Base-by-base conservation (phyloP, 2,113 vertebrate species). In the Etia nguti region DNA sequence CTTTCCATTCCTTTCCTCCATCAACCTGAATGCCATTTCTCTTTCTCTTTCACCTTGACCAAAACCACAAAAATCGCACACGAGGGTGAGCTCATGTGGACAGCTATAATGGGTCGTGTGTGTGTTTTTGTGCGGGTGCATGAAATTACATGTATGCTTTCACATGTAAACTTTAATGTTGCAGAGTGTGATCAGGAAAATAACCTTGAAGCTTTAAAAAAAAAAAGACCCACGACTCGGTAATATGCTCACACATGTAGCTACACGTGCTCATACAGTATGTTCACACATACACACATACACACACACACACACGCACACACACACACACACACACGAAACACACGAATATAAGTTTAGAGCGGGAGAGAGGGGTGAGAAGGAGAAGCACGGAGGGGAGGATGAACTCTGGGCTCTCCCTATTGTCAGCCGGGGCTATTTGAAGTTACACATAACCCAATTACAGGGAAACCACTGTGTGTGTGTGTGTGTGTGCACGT, bases 371-470 rank as follows among this genome's bases (percentile, higher is more conserved):
- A 87, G 41, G 55, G 86, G 56, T 60, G 20, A 87, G 83, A 86
- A 84, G 62, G 31, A 86, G 81, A 83, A 50, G 85, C 83, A 73
- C 70, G 24, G 82, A 89, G 80, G 87, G 87, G 83, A 85, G 81
- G 92, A 89, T 93, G 93, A 94, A 95, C 92, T 94, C 88, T 90
- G 89, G 92, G 89, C 89, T 93, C 90, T 94, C 92, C 92, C 93
- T 90, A 87, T 95, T 95, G 93, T 96, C 94, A 90, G 86, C 59
- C 34, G 50, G 79, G 70, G 93, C 95, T 96, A 95, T 95, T 96
- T 95, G 95, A 95, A 95, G 95, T 94, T 95, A 89, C 94, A 95
- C 90, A 92, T 95, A 95, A 95, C 94, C 95, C 93, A 95, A 62
- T 94, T 95, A 91, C 15, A 82, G 87, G 88, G 86, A 92, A 92